phyloP scores from a whole-genome alignment of 2,113 vertebrate species.

The Nannospalax galili region DNA sequence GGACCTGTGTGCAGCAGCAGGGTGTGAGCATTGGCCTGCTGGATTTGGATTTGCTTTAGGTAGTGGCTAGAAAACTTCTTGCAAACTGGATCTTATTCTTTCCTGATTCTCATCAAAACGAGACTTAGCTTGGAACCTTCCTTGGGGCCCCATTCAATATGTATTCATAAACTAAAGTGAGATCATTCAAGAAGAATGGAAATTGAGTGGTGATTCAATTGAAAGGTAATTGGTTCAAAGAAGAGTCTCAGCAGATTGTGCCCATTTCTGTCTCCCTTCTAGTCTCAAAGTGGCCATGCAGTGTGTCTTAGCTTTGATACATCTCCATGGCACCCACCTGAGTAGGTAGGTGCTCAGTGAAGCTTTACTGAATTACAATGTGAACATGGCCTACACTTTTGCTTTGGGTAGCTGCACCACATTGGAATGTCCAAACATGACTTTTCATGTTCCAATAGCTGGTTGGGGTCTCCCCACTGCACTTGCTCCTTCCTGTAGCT shows the following conservation, averaged over 20 bases:
- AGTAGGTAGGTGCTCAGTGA: background rate
- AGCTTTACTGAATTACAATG: constrained; percentile 2
- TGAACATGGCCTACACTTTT: background rate
- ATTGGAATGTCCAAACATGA: constrained; percentile 22
- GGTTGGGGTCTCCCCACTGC: background rate
- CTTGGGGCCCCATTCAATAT: background rate
- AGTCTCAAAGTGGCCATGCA: background rate
- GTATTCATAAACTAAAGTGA: constrained; percentile 19
- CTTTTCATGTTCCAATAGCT: background rate
- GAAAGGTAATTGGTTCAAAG: background rate
- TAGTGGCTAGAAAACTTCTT: constrained; percentile 12
- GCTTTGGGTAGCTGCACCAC: constrained; percentile 38
- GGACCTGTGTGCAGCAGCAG: background rate
- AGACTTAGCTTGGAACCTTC: background rate
- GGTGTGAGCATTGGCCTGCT: background rate
- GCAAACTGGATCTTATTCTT: background rate
- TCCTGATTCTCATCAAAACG: constrained; percentile 10
- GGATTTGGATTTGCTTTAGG: background rate
- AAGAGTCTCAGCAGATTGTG: background rate
- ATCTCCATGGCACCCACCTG: background rate
- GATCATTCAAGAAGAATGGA: background rate
- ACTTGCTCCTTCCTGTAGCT: background rate
- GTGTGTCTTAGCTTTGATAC: background rate
- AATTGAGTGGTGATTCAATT: too few species aligned
- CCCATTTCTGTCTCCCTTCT: background rate